A percentile compares a stretch with the other conserved stretches of the same genome.
Evolutionary conservation across 2,888 invertebrate genomes (phyloP).

Genomic region (Xanthia togata): DNA sequence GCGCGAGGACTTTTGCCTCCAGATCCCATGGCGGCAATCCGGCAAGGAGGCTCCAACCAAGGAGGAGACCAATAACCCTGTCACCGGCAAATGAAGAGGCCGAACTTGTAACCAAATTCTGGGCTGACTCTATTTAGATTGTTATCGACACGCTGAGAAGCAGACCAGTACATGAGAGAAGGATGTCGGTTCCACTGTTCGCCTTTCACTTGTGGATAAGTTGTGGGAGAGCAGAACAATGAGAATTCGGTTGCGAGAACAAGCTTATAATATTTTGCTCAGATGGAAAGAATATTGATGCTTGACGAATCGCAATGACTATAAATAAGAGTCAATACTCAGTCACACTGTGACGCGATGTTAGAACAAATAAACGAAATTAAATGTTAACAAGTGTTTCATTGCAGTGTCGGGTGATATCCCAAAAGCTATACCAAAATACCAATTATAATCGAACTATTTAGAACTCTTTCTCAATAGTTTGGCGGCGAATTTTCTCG

Average conservation of each 20-base stretch:
- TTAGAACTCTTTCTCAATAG: too few species aligned
- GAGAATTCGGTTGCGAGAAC: background rate
- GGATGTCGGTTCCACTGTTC: background rate
- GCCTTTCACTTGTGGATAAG: background rate
- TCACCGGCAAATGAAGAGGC: too few species aligned
- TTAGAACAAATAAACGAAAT: slow-evolving; percentile 36
- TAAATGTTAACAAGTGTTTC: slow-evolving; percentile 22
- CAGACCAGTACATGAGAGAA: background rate
- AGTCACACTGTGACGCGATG: background rate
- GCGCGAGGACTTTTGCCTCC: too few species aligned
- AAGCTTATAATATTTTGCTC: background rate
- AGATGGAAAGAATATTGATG: background rate
- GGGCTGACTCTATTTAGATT: background rate
- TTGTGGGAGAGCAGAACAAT: background rate
- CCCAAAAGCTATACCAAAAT: background rate
- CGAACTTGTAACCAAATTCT: background rate
- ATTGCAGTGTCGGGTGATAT: slow-evolving; percentile 18
- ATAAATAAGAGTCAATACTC: background rate
- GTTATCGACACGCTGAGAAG: background rate
- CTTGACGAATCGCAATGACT: background rate
- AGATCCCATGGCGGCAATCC: too few species aligned
- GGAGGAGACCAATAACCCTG: too few species aligned
- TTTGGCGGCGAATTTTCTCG: too few species aligned
- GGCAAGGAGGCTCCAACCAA: too few species aligned
- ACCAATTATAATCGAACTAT: too few species aligned